Percentiles rank a stretch among this genome's conserved stretches.
Conservation (phyloP, 2,113 vertebrate genomes). For the Verasper variegatus region DNA sequence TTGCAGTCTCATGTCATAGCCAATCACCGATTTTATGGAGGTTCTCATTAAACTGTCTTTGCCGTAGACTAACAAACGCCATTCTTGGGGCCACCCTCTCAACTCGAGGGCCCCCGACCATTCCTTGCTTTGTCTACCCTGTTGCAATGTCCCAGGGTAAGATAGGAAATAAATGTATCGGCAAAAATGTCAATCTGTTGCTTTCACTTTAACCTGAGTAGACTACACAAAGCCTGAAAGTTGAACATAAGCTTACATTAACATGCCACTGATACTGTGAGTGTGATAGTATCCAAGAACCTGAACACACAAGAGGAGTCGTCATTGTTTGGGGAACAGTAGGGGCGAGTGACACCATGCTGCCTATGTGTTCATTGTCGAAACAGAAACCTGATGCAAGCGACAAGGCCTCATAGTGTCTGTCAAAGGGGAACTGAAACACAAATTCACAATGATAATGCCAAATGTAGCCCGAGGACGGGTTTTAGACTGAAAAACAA, state of each 20-base stretch:
- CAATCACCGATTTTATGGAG: too few species aligned
- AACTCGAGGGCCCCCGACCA: too few species aligned
- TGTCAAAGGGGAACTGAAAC: slow-evolving; percentile 16
- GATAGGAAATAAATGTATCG: too few species aligned
- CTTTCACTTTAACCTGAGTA: not conserved
- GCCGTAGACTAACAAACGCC: too few species aligned
- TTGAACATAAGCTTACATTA: not conserved
- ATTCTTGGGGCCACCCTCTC: too few species aligned
- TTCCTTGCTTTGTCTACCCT: too few species aligned
- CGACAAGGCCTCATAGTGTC: slow-evolving; percentile 17
- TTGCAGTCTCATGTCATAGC: too few species aligned
- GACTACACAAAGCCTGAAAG: not conserved
- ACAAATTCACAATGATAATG: slow-evolving; percentile 21
- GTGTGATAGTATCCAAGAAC: slow-evolving; percentile 4
- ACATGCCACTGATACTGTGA: not conserved
- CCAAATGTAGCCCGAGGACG: slow-evolving; percentile 37
- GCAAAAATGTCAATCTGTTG: too few species aligned
- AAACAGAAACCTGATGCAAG: slow-evolving; percentile 44
- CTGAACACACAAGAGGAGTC: not conserved
- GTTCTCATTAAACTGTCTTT: too few species aligned
- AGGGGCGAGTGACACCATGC: slow-evolving; percentile 7
- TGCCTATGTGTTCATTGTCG: slow-evolving; percentile 40
- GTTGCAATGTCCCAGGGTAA: too few species aligned
- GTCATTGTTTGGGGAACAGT: slow-evolving; percentile 9
- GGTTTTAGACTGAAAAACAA: slow-evolving; percentile 1